These are phyloP conservation scores for Petrocephalus microphthalmus DNA, from an alignment of 2,113 vertebrate genomes.

Conservation along the genomic window DNA sequence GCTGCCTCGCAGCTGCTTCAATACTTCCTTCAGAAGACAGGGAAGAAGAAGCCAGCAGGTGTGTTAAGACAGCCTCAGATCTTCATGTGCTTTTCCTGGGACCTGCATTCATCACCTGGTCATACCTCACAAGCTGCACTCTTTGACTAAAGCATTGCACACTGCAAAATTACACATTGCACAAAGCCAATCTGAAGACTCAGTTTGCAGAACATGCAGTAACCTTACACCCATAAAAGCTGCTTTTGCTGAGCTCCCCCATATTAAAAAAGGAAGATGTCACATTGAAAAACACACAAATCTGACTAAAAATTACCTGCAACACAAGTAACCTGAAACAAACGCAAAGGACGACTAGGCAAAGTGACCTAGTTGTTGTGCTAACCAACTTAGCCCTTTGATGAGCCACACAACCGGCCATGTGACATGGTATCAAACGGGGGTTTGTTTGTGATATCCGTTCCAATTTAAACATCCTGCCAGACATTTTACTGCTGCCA, in stretches of 20 bases:
- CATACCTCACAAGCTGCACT: neutral
- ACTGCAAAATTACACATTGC: too few relatives aligned
- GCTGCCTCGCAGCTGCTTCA: conserved; percentile 94
- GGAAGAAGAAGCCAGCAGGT: neutral
- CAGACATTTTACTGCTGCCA: neutral
- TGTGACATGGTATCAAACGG: neutral
- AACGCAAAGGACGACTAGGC: neutral
- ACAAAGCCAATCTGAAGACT: neutral
- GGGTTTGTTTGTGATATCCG: neutral
- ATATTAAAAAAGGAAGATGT: neutral
- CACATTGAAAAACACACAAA: neutral
- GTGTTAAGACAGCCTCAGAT: neutral
- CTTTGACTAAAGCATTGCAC: neutral
- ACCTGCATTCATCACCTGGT: neutral
- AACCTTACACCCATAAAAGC: neutral
- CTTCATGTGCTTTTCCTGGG: neutral
- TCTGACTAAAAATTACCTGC: neutral
- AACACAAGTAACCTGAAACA: neutral
- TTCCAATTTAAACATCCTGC: neutral
- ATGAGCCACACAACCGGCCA: neutral
- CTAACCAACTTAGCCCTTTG: neutral
- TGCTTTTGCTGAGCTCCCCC: neutral
- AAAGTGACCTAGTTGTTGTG: neutral
- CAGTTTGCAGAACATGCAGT: neutral
- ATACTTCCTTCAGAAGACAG: conserved; percentile 75